phyloP scores from a whole-genome alignment of 2,113 vertebrate genomes.

The Salvelinus namaycush region DNA sequence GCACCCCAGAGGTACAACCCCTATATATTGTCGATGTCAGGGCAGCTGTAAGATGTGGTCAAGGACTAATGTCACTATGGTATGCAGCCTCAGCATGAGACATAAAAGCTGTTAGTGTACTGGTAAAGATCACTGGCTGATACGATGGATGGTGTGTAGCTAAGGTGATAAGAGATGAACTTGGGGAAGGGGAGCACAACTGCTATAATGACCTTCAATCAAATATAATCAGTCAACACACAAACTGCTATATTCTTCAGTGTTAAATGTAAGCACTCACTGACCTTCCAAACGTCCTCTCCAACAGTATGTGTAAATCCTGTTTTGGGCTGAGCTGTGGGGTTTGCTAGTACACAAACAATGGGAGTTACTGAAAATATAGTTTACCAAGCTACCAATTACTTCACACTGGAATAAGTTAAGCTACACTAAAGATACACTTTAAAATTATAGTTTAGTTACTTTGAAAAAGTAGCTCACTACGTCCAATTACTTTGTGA shows the following conservation, averaged over 20 bases:
- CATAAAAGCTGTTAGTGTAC: no score
- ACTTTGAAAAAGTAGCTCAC: neutral
- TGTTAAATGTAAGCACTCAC: neutral
- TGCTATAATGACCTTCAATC: no score
- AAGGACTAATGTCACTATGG: no score
- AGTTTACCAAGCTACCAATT: neutral
- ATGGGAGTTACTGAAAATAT: conserved; percentile 7
- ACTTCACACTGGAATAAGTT: neutral
- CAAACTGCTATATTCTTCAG: neutral
- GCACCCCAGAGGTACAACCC: no score
- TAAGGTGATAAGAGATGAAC: no score
- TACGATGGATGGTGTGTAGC: no score
- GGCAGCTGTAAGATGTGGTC: no score
- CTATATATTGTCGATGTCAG: no score
- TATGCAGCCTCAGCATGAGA: no score
- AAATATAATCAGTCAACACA: neutral
- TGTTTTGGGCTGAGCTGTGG: conserved; percentile 17
- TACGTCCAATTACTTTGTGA: neutral
- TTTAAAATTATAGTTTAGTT: neutral
- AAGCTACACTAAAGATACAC: no score
- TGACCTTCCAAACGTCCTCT: neutral
- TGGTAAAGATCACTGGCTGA: no score
- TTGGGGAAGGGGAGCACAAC: no score
- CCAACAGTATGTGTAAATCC: neutral
- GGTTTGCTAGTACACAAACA: conserved; percentile 54